Conservation (phyloP, 2,888 invertebrate genomes). For the Bimastos eiseni region DNA sequence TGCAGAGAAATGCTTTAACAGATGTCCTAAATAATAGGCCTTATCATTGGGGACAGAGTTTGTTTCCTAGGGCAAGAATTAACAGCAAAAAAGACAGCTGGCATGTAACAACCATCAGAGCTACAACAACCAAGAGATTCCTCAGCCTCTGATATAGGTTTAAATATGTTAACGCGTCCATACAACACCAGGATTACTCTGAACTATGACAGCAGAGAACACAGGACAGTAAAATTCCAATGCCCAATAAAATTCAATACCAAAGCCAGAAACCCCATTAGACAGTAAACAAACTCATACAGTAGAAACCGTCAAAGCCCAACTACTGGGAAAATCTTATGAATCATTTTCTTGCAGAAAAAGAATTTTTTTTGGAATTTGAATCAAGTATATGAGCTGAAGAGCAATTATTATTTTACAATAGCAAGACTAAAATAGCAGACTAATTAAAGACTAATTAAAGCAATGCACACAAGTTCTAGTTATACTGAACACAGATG, state of each 20-base stretch:
- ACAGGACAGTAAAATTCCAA: no score
- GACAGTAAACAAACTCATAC: background rate
- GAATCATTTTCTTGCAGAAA: no score
- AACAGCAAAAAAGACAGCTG: conserved; percentile 4
- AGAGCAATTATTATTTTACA: no score
- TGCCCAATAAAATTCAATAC: background rate
- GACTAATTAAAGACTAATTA: no score
- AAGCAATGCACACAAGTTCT: no score
- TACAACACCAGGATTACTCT: background rate
- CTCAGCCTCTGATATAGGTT: background rate
- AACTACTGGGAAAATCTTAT: no score
- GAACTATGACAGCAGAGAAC: background rate
- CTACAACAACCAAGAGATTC: background rate
- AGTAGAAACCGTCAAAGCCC: no score
- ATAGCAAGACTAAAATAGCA: no score
- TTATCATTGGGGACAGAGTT: conserved; percentile 4
- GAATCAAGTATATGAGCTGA: no score
- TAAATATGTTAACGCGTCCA: background rate
- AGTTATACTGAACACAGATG: no score
- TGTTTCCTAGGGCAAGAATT: background rate
- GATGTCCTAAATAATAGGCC: background rate
- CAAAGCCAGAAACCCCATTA: background rate
- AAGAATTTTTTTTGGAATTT: no score
- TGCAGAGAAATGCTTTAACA: conserved; percentile 5
- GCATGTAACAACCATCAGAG: background rate